A percentile compares a stretch with the other conserved stretches of the same genome.
phyloP scores from a whole-genome alignment of 2,113 vertebrate species.

The Gambusia affinis region DNA sequence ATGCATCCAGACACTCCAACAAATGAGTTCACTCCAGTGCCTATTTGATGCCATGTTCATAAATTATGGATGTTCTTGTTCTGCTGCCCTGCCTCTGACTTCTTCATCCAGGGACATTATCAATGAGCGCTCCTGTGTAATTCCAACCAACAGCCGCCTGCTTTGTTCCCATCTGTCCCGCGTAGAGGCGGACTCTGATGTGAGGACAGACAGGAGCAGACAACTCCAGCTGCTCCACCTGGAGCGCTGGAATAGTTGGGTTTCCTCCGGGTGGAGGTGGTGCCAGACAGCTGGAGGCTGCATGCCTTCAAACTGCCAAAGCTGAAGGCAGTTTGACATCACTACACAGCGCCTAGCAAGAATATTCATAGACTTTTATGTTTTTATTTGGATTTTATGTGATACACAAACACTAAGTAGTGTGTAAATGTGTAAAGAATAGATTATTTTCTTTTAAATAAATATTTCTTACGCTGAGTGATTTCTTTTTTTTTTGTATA shows the following conservation, averaged over 20 bases:
- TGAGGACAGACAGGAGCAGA: constrained; percentile 65
- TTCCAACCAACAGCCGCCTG: constrained; percentile 66
- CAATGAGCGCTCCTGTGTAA: constrained; percentile 67
- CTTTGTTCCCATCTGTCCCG: constrained; percentile 68
- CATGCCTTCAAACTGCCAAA: neutral
- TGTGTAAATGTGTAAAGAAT: neutral
- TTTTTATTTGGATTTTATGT: neutral
- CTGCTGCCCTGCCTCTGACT: constrained; percentile 33
- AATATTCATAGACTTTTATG: neutral
- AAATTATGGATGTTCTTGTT: constrained; percentile 68
- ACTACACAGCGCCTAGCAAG: neutral
- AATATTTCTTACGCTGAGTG: neutral
- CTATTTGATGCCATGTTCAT: constrained; percentile 68
- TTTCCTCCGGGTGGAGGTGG: constrained; percentile 5
- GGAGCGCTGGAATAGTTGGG: constrained; percentile 19
- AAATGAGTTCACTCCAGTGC: constrained; percentile 29
- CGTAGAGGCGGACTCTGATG: constrained; percentile 45
- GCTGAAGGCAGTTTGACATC: constrained; percentile 22
- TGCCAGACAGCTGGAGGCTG: constrained; percentile 21
- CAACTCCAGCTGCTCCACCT: constrained; percentile 65
- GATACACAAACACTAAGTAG: neutral
- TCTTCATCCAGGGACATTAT: constrained; percentile 68
- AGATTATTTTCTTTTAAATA: fast-evolving
- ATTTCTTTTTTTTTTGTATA: too few species aligned
- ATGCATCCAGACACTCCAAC: constrained; percentile 9